Conservation (phyloP, 2,113 vertebrate genomes). For the Varanus komodoensis region DNA sequence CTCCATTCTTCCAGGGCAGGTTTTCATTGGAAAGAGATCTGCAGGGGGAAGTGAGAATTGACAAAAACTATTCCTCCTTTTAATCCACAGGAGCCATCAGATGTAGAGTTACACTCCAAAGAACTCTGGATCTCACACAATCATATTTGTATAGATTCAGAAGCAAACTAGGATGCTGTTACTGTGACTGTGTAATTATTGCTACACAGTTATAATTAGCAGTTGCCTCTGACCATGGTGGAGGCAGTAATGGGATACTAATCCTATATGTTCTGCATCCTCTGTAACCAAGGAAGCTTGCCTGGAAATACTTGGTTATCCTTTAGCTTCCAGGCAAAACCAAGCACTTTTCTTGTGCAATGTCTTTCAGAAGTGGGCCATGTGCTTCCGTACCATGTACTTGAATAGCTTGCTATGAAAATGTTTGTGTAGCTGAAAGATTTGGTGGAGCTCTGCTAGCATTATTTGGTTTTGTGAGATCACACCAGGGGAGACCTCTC, state of each 20-base stretch:
- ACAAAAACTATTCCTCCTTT: background rate
- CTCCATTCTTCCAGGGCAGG: background rate
- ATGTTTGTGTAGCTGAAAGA: no score
- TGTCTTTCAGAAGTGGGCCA: no score
- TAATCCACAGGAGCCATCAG: background rate
- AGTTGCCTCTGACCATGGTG: background rate
- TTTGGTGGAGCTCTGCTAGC: no score
- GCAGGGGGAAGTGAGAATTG: background rate
- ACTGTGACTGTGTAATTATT: background rate
- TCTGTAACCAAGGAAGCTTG: background rate
- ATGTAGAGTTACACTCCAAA: background rate
- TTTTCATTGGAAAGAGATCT: background rate
- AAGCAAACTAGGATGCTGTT: background rate
- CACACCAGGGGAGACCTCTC: no score
- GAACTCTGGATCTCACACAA: no score
- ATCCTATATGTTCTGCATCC: background rate
- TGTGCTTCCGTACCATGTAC: no score
- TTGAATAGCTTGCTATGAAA: no score
- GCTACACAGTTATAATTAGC: background rate
- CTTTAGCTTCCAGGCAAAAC: no score
- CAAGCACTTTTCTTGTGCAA: no score
- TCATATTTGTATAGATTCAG: background rate
- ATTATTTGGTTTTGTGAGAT: background rate
- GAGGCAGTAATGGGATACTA: background rate
- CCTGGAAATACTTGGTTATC: background rate